Base-by-base conservation (phyloP, 2,888 invertebrate genomes). In the Agonum fuliginosum region DNA sequence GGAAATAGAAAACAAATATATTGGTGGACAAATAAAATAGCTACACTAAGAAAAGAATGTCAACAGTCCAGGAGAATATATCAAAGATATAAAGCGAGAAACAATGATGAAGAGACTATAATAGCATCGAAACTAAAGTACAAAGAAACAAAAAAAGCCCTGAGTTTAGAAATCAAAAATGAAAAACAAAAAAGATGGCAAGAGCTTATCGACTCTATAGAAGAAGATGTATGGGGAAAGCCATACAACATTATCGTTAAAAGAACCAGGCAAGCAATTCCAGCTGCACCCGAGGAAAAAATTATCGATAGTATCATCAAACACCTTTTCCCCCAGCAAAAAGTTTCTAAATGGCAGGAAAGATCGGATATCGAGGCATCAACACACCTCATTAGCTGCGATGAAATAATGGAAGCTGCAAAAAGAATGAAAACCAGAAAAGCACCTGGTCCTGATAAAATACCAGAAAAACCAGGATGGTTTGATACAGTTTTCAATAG, bases 21-120 rank as follows among this genome's bases (percentile, higher is more conserved):
- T 30, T 73, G 73, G 73, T 54, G 58, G 54, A 73, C 30, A 2
- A 1, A 17, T 6, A 14, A 62, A 19, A 62, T 73, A 5, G 37
- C 24, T 3, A 17, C 17, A 6, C 19, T 54, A 8, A 65, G 58
- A 22, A 37, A 0, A 3, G 5, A 3, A 14, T 73, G 73, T 22
- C 5, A 24, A 1, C 12, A 19, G 12, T 3, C 8, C 1, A 19
- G 75, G 24, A 22, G 75, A 27, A 43, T 4, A 6, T 20, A 12
- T 1, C 37, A 22, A n/a, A 62, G 58, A 17, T 10, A 5, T 14
- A 24, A 12, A 24, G 17, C 12, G 1, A 19, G 17, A 30, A 5
- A 27, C 12, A 5, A n/a, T 14, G 19, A 10, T 27, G 14, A n/a
- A 1, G 14, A 30, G 4, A 20, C 24, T 3, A 4, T 30, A 14